phyloP scores from a whole-genome alignment of 23 tunicate species.

The Halocynthia aurantium region DNA sequence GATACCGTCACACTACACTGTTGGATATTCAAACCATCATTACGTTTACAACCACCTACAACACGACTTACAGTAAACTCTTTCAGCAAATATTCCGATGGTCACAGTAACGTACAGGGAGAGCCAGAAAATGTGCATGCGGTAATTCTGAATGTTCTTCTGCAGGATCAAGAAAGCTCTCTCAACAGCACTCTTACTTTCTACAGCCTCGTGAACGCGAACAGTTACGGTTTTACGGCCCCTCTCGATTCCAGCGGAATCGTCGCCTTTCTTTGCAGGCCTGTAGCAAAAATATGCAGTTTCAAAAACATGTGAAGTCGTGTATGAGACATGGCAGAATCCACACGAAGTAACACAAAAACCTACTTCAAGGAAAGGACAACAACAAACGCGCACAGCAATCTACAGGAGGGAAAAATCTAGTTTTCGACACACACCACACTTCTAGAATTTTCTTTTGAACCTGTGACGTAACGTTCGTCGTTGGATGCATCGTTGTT shows the following conservation, averaged over 20 bases:
- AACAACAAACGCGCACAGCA: too few relatives aligned
- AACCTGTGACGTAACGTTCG: too few relatives aligned
- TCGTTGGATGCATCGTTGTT: too few relatives aligned
- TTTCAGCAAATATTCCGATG: conserved; percentile 58
- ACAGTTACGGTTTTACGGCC: neutral
- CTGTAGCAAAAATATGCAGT: neutral
- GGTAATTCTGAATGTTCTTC: conserved; percentile 52
- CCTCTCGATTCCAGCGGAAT: neutral
- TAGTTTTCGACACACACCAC: too few relatives aligned
- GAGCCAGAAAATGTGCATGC: conserved; percentile 71
- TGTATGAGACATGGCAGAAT: too few relatives aligned
- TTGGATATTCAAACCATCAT: neutral
- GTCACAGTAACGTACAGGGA: conserved; percentile 47
- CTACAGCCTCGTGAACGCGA: neutral
- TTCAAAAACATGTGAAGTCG: neutral
- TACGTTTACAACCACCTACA: neutral
- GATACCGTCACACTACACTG: neutral
- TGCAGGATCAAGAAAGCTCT: neutral
- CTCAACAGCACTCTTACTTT: neutral
- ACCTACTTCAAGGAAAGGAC: too few relatives aligned
- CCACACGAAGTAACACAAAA: too few relatives aligned
- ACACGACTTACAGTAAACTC: conserved; percentile 64
- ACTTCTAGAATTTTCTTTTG: too few relatives aligned
- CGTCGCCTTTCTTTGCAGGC: neutral
- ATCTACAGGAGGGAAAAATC: too few relatives aligned